Conservation (phyloP, 37 sponge, comb jelly and placozoan species). For the Chondrilla cf. caribensis region DNA sequence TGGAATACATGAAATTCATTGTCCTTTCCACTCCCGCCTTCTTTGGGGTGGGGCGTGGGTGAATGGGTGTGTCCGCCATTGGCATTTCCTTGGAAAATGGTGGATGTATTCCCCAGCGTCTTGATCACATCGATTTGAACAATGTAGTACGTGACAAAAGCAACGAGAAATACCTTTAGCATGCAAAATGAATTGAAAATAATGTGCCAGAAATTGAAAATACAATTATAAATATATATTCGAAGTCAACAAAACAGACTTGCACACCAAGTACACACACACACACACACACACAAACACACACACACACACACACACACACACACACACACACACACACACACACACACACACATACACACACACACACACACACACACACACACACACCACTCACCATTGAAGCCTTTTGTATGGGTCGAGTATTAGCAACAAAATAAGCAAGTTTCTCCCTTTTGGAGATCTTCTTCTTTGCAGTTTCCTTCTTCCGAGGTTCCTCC, state of each 20-base stretch:
- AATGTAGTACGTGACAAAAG: neutral
- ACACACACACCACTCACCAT: constrained; percentile 44
- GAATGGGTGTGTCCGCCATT: neutral
- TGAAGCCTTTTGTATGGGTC: constrained; percentile 42
- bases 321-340: neutral
- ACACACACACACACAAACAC: neutral
- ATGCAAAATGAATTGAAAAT: too few species aligned
- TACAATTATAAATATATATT: too few species aligned
- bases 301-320: neutral
- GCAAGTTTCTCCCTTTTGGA: constrained; percentile 55
- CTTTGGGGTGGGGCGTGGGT: neutral
- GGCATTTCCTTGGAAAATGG: neutral
- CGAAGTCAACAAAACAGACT: too few species aligned
- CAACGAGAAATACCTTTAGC: neutral
- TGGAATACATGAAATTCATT: neutral
- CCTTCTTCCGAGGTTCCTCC: neutral
- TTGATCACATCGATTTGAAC: neutral
- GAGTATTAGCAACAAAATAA: constrained; percentile 67
- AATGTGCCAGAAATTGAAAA: neutral
- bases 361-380: neutral
- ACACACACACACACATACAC: neutral
- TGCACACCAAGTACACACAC: too few species aligned
- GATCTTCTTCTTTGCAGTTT: neutral
- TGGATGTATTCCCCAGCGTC: neutral
- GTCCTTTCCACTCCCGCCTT: neutral